A percentile compares a stretch with the other conserved stretches of the same genome.
Evolutionary conservation across 2,888 invertebrate genomes (phyloP).

Genomic region (Trissoscelio sp.): DNA sequence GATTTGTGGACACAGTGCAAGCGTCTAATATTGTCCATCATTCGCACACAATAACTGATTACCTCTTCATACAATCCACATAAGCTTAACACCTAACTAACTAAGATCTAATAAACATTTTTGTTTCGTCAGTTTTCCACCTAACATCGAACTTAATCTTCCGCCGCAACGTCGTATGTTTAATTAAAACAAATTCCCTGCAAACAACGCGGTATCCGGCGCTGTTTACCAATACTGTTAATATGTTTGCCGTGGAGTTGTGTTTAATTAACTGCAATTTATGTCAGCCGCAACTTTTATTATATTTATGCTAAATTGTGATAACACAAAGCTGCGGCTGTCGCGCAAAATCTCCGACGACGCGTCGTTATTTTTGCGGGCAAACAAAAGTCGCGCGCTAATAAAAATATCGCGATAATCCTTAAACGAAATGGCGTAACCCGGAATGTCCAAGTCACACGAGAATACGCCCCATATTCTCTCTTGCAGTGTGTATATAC

Average conservation of each 20-base stretch:
- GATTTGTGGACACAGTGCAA: too few relatives aligned
- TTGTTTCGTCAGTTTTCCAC: not conserved
- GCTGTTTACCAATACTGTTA: conserved; percentile 46
- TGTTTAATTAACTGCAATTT: conserved; percentile 52
- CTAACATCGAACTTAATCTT: conserved; percentile 22
- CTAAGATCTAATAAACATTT: too few relatives aligned
- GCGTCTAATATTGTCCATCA: too few relatives aligned
- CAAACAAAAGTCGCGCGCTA: conserved; percentile 13
- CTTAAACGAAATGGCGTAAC: conserved; percentile 20
- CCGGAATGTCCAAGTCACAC: not conserved
- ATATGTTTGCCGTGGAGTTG: conserved; percentile 16
- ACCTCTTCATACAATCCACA: too few relatives aligned
- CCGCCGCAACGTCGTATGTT: conserved; percentile 21
- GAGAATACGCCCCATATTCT: not conserved
- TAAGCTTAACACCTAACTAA: too few relatives aligned
- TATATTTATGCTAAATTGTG: conserved; percentile 36
- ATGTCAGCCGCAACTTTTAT: conserved; percentile 28
- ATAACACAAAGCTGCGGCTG: conserved; percentile 7
- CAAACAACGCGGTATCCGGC: conserved; percentile 19
- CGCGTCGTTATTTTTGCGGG: not conserved
- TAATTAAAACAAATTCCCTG: conserved; percentile 48
- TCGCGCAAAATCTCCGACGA: not conserved
- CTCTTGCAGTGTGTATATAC: too few relatives aligned
- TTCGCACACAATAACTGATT: too few relatives aligned
- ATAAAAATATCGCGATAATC: conserved; percentile 40